phyloP scores from a whole-genome alignment of 2,797 vertebrate species.

The Loriculus beryllinus region DNA sequence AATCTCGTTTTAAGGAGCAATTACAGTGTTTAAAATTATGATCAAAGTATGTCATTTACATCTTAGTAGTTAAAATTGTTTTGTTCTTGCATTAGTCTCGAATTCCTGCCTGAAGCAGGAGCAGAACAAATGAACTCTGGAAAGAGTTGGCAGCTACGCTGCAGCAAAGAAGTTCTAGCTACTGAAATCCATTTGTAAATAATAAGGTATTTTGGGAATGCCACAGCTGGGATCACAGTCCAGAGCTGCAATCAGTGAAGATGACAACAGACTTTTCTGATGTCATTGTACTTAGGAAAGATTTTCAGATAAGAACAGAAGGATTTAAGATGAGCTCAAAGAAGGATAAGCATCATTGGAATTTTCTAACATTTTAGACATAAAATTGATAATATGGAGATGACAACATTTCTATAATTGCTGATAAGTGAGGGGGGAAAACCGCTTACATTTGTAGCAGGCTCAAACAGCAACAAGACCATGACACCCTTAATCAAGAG shows the following conservation, averaged over 20 bases:
- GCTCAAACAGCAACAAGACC: background rate
- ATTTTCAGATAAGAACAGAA: background rate
- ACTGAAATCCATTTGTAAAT: constrained; percentile 1
- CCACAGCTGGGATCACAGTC: background rate
- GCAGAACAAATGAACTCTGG: background rate
- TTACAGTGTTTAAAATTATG: background rate
- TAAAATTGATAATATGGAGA: background rate
- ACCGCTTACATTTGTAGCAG: accelerated
- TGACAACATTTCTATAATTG: background rate
- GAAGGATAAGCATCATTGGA: background rate
- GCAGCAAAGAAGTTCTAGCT: background rate
- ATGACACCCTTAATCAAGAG: background rate
- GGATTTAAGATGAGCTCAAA: accelerated
- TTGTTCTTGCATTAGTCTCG: background rate
- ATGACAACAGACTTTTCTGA: background rate
- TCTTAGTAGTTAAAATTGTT: background rate
- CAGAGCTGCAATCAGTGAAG: background rate
- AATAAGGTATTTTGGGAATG: constrained; percentile 6
- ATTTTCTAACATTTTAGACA: background rate
- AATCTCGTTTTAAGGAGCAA: background rate
- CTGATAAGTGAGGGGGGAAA: background rate
- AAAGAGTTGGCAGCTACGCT: background rate
- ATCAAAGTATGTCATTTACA: background rate
- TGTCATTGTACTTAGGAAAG: background rate
- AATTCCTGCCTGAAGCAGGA: background rate